Conservation (phyloP, 1,140 invertebrate species). For the Agraylea sexmaculata region DNA sequence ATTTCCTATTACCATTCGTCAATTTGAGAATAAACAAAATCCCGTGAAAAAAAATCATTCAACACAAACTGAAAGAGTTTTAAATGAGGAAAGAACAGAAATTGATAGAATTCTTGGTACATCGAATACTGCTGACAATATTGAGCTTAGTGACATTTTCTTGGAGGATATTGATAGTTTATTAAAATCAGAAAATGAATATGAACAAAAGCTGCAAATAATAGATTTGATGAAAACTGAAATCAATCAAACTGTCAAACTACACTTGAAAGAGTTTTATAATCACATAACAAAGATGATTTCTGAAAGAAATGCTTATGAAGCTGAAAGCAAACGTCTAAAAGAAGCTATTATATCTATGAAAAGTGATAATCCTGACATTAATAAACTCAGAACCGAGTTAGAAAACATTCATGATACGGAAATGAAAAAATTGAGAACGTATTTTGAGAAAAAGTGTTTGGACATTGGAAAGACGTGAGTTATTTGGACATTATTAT, state of each 20-base stretch:
- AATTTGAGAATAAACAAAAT: neutral
- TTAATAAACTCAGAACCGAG: constrained; percentile 41
- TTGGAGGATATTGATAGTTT: constrained; percentile 9
- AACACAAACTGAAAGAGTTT: neutral
- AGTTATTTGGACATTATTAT: constrained; percentile 21
- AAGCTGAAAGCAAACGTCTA: constrained; percentile 34
- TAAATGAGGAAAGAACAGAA: neutral
- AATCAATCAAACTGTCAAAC: constrained; percentile 19
- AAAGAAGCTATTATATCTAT: constrained; percentile 35
- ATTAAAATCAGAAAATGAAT: constrained; percentile 12
- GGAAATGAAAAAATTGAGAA: constrained; percentile 64
- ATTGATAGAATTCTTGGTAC: neutral
- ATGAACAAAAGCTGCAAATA: constrained; percentile 24
- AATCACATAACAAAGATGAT: constrained; percentile 20
- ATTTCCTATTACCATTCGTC: neutral
- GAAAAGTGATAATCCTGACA: constrained; percentile 38
- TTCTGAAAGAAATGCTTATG: constrained; percentile 30
- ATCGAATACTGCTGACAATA: neutral
- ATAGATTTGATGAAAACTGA: constrained; percentile 20
- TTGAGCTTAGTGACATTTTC: constrained; percentile 7
- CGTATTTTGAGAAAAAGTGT: constrained; percentile 67
- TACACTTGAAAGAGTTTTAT: constrained; percentile 22
- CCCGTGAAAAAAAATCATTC: neutral
- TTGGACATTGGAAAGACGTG: constrained; percentile 63
- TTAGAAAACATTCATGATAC: constrained; percentile 51